Conservation (phyloP, 2,797 vertebrate genomes). For the Acanthurus tractus region DNA sequence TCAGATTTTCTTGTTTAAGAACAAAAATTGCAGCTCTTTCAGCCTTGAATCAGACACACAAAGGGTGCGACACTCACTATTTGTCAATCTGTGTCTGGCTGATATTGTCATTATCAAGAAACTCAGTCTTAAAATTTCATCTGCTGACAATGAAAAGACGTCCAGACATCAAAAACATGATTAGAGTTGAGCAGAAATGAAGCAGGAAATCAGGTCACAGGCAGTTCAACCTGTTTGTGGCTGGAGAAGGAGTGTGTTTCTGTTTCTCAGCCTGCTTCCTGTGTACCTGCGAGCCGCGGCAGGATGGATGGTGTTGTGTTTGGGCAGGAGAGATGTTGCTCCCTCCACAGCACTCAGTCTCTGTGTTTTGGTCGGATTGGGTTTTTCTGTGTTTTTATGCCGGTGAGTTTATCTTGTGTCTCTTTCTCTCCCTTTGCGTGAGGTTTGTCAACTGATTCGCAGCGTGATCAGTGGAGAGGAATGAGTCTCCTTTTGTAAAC, state of each 20-base stretch:
- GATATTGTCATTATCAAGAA: neutral
- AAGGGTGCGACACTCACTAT: conserved; percentile 6
- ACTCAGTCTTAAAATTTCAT: conserved; percentile 28
- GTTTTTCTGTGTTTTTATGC: conserved; percentile 12
- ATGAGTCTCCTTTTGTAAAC: neutral
- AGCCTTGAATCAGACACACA: conserved; percentile 16
- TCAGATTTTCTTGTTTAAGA: neutral
- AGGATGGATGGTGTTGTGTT: conserved; percentile 28
- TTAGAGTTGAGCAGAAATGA: neutral
- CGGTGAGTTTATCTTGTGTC: neutral
- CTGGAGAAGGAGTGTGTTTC: conserved; percentile 23
- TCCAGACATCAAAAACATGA: conserved; percentile 15
- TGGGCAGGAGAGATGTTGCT: conserved; percentile 16
- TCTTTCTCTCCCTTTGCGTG: conserved; percentile 15
- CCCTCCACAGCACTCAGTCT: conserved; percentile 21
- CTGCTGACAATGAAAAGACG: conserved; percentile 19
- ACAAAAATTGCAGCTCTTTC: conserved; percentile 1
- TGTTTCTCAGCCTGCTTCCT: conserved; percentile 3
- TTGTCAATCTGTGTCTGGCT: conserved; percentile 7
- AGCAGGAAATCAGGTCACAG: conserved; percentile 19
- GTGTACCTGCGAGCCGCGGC: neutral
- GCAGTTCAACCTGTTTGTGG: conserved; percentile 4
- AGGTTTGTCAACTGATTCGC: conserved; percentile 7
- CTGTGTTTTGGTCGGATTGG: conserved; percentile 19
- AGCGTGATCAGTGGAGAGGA: conserved; percentile 4